These are phyloP conservation scores for Eupsittula cactorum DNA, from an alignment of 2,113 vertebrate species.

Conservation along the genomic window DNA sequence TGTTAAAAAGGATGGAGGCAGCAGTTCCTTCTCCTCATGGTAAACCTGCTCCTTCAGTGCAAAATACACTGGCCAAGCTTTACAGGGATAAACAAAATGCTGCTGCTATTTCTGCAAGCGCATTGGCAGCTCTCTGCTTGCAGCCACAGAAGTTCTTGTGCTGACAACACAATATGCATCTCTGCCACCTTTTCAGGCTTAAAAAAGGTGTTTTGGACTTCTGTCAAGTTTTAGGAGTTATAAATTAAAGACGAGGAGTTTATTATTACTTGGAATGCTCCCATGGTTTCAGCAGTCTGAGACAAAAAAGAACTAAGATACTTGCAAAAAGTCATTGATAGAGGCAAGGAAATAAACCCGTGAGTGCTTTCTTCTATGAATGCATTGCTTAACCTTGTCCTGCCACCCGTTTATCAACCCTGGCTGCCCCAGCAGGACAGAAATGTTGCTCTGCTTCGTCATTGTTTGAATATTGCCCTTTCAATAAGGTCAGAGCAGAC, in stretches of 20 bases:
- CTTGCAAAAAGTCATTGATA: background rate
- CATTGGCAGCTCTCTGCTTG: conserved; percentile 53
- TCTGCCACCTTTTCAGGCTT: conserved; percentile 60
- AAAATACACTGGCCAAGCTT: conserved; percentile 35
- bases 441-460: conserved; percentile 15
- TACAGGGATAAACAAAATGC: conserved; percentile 45
- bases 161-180: conserved; percentile 54
- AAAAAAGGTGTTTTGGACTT: conserved; percentile 46
- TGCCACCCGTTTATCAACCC: background rate
- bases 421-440: background rate
- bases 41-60: conserved; percentile 11
- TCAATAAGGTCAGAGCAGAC: conserved; percentile 32
- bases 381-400: conserved; percentile 1
- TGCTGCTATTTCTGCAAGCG: conserved; percentile 60
- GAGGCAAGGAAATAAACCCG: background rate
- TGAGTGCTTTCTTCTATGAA: background rate
- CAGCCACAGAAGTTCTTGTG: conserved; percentile 55
- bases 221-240: conserved; percentile 49
- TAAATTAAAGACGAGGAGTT: conserved; percentile 46
- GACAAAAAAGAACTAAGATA: background rate
- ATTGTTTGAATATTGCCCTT: conserved; percentile 31
- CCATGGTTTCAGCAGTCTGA: background rate
- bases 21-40: background rate
- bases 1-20: background rate
- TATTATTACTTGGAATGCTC: conserved; percentile 37